Conservation (phyloP, 2,797 vertebrate species). For the Gymnoscopelus microlampas region DNA sequence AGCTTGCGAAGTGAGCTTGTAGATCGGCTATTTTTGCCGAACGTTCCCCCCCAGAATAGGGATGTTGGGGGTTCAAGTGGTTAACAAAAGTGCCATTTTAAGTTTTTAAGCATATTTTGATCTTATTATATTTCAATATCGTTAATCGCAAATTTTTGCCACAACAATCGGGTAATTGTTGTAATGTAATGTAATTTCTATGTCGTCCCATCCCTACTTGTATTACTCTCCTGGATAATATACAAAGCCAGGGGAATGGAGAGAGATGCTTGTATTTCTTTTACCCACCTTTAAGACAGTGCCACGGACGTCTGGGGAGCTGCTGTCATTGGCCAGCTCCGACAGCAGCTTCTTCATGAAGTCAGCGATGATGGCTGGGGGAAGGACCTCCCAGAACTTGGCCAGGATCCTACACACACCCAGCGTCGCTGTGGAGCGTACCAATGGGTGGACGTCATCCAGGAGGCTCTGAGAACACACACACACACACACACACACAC, state of each 20-base stretch:
- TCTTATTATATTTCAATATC: no score
- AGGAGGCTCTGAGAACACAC: slow-evolving; percentile 82
- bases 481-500: not conserved
- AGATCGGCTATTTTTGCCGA: no score
- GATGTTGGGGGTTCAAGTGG: no score
- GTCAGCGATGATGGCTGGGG: slow-evolving; percentile 86
- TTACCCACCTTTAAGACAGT: slow-evolving; percentile 91
- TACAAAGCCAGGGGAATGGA: not conserved
- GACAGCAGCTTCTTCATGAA: slow-evolving; percentile 88
- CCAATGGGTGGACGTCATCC: slow-evolving; percentile 89
- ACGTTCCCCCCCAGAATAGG: no score
- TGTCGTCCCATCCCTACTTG: no score
- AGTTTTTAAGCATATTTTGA: no score
- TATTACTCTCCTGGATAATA: no score
- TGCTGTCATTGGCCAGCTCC: slow-evolving; percentile 85
- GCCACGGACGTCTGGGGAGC: slow-evolving; percentile 93
- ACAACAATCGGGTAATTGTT: no score
- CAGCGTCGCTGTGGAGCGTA: slow-evolving; percentile 89
- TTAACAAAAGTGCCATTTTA: no score
- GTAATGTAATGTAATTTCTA: no score
- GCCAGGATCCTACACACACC: slow-evolving; percentile 91
- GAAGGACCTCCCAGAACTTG: slow-evolving; percentile 95
- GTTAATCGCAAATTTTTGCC: no score
- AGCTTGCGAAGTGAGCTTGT: no score
- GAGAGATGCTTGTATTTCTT: not conserved